Conservation (phyloP, 1,140 invertebrate genomes). For the Habropoda laboriosa region DNA sequence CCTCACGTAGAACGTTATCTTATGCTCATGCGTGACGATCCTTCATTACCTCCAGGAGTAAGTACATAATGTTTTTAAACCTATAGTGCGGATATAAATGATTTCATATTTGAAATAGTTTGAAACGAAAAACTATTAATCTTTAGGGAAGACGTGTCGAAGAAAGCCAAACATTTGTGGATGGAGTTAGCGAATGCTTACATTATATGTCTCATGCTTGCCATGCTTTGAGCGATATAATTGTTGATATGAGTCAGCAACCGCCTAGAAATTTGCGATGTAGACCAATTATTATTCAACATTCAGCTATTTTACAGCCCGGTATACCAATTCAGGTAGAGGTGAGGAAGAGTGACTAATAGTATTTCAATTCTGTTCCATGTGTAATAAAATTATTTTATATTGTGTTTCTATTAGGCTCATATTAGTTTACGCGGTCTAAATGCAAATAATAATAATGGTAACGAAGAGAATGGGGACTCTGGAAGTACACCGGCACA, state of each 20-base stretch:
- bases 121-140: neutral
- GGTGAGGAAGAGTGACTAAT: slow-evolving; percentile 66
- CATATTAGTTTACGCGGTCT: slow-evolving; percentile 82
- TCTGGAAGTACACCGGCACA: slow-evolving; percentile 64
- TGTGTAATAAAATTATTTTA: neutral
- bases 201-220: slow-evolving; percentile 93
- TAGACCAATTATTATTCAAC: slow-evolving; percentile 88
- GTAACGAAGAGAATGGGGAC: slow-evolving; percentile 70
- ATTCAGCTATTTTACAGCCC: slow-evolving; percentile 84
- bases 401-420: slow-evolving; percentile 73
- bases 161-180: slow-evolving; percentile 85
- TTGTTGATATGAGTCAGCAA: slow-evolving; percentile 86
- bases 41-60: slow-evolving; percentile 82
- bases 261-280: slow-evolving; percentile 88
- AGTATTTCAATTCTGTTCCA: neutral
- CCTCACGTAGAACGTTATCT: slow-evolving; percentile 85
- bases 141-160: slow-evolving; percentile 78
- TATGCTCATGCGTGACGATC: slow-evolving; percentile 84
- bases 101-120: neutral
- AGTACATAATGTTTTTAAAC: slow-evolving; percentile 55
- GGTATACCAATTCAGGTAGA: slow-evolving; percentile 87
- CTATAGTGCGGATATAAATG: neutral
- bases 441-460: slow-evolving; percentile 71
- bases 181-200: slow-evolving; percentile 89
- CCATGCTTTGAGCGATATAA: slow-evolving; percentile 93